Base-by-base conservation (phyloP, 2,888 invertebrate genomes). In the Chromoteleia sp. region DNA sequence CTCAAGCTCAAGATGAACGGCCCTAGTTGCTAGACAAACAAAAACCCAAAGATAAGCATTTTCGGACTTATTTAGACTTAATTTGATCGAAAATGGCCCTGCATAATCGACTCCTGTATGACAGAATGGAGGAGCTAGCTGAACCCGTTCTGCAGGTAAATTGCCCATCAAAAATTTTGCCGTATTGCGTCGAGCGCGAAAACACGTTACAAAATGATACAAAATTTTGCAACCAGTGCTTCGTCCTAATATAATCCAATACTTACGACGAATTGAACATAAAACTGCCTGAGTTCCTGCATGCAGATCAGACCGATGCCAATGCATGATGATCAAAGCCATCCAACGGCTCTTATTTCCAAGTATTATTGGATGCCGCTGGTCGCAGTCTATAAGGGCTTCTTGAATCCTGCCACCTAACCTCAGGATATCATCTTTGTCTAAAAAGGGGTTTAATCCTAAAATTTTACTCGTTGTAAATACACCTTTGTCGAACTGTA, bases 361-460 rank as follows among this genome's bases (percentile, higher is more conserved):
- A 17, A 81, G 30, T 29, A 81, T 12, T 3, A 81, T 73, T 0
- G 70, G 80, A 48, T 70, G 75, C 14, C 50, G 45, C 6, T 25
- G 25, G 3, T 25, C 25, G 6, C 6, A 25, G 6, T 25, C 25
- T 4, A 25, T 6, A 65, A 76, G 33, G 67, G 76, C 17, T 45
- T 45, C 8, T 33, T 4, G 10, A 14, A 48, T 48, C 7, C 52
- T 17, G 1, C 52, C 52, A 1, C 52, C 52, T 3, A 29, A 29
- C 14, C 52, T 25, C 5, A 52, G 52, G 1, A 52, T 0, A 29
- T 29, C 52, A 52, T 15, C 1, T 0, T 2, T 14, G 12, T 54
- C 54, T 12, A 54, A 21, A 54, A 54, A 33, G 1, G 54, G 54
- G 10, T 21, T 8, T 54, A 54, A 17, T 1, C 17, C 0, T 15